These are phyloP conservation scores for Balearica regulorum DNA, from an alignment of 2,797 vertebrate genomes.

Conservation along the genomic window DNA sequence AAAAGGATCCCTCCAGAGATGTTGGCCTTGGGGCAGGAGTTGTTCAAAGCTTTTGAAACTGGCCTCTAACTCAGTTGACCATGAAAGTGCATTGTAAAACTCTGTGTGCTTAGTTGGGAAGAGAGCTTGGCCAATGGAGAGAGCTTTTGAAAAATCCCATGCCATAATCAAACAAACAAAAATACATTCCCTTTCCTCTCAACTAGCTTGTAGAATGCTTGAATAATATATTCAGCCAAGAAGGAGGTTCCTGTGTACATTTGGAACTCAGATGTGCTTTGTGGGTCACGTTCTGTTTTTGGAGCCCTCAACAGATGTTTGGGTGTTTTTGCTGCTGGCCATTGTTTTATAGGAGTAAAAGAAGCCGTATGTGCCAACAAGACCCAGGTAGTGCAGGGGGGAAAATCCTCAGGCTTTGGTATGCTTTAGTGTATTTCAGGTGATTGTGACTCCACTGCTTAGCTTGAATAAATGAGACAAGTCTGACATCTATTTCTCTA, in stretches of 20 bases:
- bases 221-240: neutral
- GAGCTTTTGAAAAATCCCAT: neutral
- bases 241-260: neutral
- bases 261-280: neutral
- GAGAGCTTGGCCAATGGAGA: neutral
- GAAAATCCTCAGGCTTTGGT: neutral
- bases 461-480: neutral
- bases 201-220: neutral
- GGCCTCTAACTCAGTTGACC: neutral
- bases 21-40: neutral
- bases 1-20: neutral
- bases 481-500: neutral
- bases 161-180: neutral
- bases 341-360: neutral
- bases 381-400: neutral
- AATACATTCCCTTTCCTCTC: neutral
- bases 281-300: neutral
- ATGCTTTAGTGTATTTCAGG: neutral
- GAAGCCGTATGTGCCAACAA: fast-evolving
- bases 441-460: neutral
- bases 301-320: neutral
- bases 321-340: neutral
- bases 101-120: neutral
- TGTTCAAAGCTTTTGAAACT: neutral
- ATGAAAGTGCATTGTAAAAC: neutral